Evolutionary conservation across 2,888 invertebrate species (phyloP).

Genomic region (Eupelmus urozonus): DNA sequence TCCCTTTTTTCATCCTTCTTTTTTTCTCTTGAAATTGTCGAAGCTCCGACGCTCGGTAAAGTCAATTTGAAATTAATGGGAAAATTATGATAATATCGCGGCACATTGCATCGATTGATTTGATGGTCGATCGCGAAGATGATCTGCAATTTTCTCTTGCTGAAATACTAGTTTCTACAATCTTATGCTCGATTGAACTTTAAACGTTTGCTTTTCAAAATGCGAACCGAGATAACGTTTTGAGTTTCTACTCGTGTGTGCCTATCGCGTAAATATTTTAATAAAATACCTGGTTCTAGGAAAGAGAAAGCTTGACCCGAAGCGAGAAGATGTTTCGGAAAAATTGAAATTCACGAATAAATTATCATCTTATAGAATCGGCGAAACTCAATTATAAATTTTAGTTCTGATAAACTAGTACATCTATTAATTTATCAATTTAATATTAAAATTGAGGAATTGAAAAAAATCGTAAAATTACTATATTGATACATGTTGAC

Average conservation of each 20-base stretch:
- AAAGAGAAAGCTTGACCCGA: background rate
- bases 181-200: background rate
- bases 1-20: background rate
- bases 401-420: no score
- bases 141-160: conserved; percentile 18
- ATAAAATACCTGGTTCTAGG: background rate
- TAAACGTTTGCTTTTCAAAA: background rate
- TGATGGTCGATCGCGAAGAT: conserved; percentile 14
- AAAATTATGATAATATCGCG: conserved; percentile 24
- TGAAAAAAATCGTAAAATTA: no score
- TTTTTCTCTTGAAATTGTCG: background rate
- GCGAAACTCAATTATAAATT: no score
- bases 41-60: no score
- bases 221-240: background rate
- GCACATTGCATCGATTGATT: conserved; percentile 10
- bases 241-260: background rate
- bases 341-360: background rate
- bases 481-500: no score
- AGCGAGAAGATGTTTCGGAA: background rate
- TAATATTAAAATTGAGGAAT: no score
- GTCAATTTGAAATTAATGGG: conserved; percentile 31
- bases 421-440: no score
- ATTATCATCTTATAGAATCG: background rate
- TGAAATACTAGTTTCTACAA: conserved; percentile 3
- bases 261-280: background rate